phyloP scores from a whole-genome alignment of 2,888 invertebrate genomes.

The Saturnia pavonia region DNA sequence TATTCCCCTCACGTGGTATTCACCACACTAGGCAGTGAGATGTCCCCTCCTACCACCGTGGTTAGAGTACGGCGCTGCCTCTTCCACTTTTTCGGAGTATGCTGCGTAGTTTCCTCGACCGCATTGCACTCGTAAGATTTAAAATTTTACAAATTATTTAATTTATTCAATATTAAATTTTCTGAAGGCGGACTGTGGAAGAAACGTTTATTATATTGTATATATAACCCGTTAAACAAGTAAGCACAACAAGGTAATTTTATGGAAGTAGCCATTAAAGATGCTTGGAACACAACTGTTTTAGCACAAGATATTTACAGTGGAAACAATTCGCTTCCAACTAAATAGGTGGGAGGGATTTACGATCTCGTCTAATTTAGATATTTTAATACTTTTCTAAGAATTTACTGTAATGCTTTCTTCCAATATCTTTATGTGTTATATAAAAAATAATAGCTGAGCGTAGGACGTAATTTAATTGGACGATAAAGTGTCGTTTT shows the following conservation, averaged over 20 bases:
- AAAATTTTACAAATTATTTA: not conserved
- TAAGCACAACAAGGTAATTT: constrained; percentile 12
- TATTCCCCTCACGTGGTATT: too few species aligned
- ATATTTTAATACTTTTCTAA: not conserved
- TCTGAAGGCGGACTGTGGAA: not conserved
- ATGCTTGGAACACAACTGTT: constrained; percentile 3
- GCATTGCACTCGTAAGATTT: too few species aligned
- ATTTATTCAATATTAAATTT: not conserved
- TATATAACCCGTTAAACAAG: constrained; percentile 4
- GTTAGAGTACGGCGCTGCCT: too few species aligned
- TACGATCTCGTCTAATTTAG: constrained; percentile 8
- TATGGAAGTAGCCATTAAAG: constrained; percentile 12
- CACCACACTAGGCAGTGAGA: too few species aligned
- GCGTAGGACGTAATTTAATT: not conserved
- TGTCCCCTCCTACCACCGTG: too few species aligned
- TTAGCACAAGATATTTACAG: constrained; percentile 13
- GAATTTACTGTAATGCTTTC: not conserved
- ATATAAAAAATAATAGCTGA: not conserved
- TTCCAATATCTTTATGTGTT: not conserved
- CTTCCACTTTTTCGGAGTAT: too few species aligned
- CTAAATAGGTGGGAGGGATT: constrained; percentile 13
- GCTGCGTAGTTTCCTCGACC: too few species aligned
- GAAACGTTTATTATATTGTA: not conserved
- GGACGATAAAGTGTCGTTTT: not conserved
- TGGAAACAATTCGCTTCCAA: constrained; percentile 15